Percentiles rank a stretch among this genome's conserved stretches.
Evolutionary conservation across 2,113 vertebrate species (phyloP).

Genomic region (Plecotus auritus): DNA sequence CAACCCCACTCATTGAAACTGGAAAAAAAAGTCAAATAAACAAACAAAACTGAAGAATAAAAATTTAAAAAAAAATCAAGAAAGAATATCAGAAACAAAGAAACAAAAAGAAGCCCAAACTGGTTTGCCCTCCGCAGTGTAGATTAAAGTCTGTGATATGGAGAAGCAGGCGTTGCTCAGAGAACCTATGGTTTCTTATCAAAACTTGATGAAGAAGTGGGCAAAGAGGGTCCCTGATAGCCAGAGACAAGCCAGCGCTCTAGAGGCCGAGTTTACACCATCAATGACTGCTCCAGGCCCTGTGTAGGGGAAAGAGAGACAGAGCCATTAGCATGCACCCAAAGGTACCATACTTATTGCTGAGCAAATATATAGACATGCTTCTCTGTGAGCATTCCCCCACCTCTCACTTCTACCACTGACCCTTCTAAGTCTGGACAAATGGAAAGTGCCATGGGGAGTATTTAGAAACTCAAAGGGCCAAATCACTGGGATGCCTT

Average conservation of each 20-base stretch:
- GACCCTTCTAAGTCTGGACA: neutral
- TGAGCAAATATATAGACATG: slow-evolving; percentile 46
- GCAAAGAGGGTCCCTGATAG: slow-evolving; percentile 86
- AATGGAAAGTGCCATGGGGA: neutral
- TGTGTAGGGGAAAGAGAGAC: slow-evolving; percentile 72
- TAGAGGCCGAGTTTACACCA: slow-evolving; percentile 84
- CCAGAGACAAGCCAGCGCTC: slow-evolving; percentile 82
- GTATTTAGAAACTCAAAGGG: neutral
- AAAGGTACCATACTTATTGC: neutral
- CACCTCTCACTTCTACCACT: neutral
- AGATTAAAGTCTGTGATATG: slow-evolving; percentile 85
- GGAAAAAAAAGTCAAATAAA: slow-evolving; percentile 40
- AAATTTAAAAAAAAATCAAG: neutral
- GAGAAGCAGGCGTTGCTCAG: slow-evolving; percentile 79
- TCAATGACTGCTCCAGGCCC: slow-evolving; percentile 94
- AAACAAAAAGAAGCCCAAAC: slow-evolving; percentile 59
- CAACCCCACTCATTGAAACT: slow-evolving; percentile 62
- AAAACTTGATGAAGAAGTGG: slow-evolving; percentile 92
- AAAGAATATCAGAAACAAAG: slow-evolving; percentile 47
- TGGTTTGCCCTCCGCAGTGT: slow-evolving; percentile 81
- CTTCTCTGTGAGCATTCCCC: slow-evolving; percentile 10
- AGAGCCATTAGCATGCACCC: slow-evolving; percentile 38
- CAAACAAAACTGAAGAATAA: neutral
- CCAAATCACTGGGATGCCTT: neutral
- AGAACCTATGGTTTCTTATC: slow-evolving; percentile 86